Evolutionary conservation across 2,113 vertebrate genomes (phyloP).

Genomic region (Delphinapterus leucas): DNA sequence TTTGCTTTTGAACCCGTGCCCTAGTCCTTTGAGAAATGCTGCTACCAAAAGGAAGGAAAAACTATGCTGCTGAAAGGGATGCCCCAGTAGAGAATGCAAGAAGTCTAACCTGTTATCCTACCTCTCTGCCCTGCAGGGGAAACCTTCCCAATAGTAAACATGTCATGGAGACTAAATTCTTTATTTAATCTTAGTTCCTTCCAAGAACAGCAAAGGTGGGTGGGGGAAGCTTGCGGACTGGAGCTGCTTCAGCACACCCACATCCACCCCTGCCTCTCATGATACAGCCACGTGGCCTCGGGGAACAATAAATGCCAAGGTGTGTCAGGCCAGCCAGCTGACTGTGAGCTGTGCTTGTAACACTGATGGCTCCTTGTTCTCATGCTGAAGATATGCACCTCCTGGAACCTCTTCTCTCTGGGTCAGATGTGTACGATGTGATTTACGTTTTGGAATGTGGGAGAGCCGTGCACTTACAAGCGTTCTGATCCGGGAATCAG

Average conservation of each 20-base stretch:
- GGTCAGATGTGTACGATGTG: constrained; percentile 30
- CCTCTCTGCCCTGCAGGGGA: not conserved
- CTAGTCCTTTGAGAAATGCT: not conserved
- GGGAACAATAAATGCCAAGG: not conserved
- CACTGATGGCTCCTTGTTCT: constrained; percentile 38
- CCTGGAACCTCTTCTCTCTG: not conserved
- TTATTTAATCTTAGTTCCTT: not conserved
- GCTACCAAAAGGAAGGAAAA: not conserved
- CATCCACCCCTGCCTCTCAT: not conserved
- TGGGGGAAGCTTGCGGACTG: not conserved
- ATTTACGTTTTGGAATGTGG: constrained; percentile 21
- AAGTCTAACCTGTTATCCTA: not conserved
- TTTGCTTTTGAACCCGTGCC: not conserved
- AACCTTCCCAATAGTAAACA: not conserved
- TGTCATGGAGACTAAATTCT: not conserved
- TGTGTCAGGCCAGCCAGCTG: not conserved
- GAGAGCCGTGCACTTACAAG: not conserved
- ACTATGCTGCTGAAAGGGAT: not conserved
- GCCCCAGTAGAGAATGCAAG: not conserved
- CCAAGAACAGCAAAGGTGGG: not conserved
- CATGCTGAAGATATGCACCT: constrained; percentile 56
- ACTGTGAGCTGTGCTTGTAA: not conserved
- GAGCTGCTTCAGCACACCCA: not conserved
- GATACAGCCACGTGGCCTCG: not conserved
- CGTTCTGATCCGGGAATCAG: not conserved